These are phyloP conservation scores for Mormyrus iriodes DNA, from an alignment of 2,113 vertebrate species.

Conservation along the genomic window DNA sequence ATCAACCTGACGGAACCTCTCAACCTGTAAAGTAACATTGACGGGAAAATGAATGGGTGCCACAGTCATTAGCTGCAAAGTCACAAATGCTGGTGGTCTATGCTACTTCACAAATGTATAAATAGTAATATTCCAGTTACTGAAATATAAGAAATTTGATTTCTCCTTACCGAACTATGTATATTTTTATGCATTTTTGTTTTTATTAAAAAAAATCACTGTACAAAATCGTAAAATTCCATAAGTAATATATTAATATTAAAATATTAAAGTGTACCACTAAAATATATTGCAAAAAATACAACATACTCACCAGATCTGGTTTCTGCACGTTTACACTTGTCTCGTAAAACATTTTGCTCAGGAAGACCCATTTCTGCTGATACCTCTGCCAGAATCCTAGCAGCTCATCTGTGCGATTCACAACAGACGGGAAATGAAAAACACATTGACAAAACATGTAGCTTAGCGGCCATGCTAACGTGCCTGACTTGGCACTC, in stretches of 20 bases:
- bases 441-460: neutral
- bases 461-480: neutral
- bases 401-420: conserved; percentile 55
- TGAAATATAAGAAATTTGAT: neutral
- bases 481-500: neutral
- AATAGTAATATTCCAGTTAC: neutral
- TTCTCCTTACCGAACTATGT: neutral
- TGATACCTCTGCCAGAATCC: conserved; percentile 67
- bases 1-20: conserved; percentile 61
- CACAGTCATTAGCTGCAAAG: neutral
- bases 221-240: neutral
- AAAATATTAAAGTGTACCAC: neutral
- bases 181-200: neutral
- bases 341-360: conserved; percentile 61
- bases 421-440: neutral
- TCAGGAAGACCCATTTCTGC: conserved; percentile 69
- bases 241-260: neutral
- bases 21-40: conserved; percentile 43
- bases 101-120: neutral
- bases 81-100: neutral
- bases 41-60: neutral
- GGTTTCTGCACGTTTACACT: conserved; percentile 42
- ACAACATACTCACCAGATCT: conserved; percentile 60
- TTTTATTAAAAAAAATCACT: neutral
- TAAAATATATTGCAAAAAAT: neutral